Conservation (phyloP, 2,888 invertebrate species). For the Nematopogon swammerdamellus region DNA sequence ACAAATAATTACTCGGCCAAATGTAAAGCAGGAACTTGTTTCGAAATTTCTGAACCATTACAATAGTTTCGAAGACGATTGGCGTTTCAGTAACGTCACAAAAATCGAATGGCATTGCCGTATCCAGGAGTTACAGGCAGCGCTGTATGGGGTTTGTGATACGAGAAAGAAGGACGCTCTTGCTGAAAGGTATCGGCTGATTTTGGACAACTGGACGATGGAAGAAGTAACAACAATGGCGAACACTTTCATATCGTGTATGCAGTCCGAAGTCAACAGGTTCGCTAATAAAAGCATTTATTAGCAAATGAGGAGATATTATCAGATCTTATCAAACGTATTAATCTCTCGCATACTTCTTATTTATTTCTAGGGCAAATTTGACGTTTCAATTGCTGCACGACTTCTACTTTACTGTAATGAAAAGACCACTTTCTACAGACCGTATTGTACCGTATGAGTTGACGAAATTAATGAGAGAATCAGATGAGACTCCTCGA, state of each 20-base stretch:
- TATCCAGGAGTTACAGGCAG: slow-evolving; percentile 45
- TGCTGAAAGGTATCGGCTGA: slow-evolving; percentile 45
- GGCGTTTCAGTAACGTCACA: slow-evolving; percentile 51
- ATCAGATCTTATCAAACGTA: too few relatives aligned
- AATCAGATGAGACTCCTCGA: slow-evolving; percentile 28
- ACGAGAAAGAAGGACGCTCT: slow-evolving; percentile 51
- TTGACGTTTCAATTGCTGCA: slow-evolving; percentile 43
- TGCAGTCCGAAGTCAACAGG: slow-evolving; percentile 63
- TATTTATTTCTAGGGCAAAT: slow-evolving; percentile 26
- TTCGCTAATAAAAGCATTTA: slow-evolving; percentile 10
- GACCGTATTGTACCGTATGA: slow-evolving; percentile 37
- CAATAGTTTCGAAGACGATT: slow-evolving; percentile 58
- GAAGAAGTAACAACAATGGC: slow-evolving; percentile 49
- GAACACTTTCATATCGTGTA: slow-evolving; percentile 52
- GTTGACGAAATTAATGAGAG: slow-evolving; percentile 30
- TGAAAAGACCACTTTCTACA: slow-evolving; percentile 31
- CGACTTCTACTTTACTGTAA: slow-evolving; percentile 40
- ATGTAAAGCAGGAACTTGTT: slow-evolving; percentile 56
- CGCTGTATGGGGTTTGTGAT: slow-evolving; percentile 56
- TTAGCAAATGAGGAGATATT: too few relatives aligned
- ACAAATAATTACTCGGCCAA: slow-evolving; percentile 52
- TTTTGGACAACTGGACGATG: slow-evolving; percentile 56
- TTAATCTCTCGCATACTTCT: too few relatives aligned
- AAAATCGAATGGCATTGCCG: slow-evolving; percentile 63
- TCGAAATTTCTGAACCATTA: slow-evolving; percentile 55